These are phyloP conservation scores for Temnothorax rugatulus DNA, from an alignment of 2,888 invertebrate species.

Conservation along the genomic window DNA sequence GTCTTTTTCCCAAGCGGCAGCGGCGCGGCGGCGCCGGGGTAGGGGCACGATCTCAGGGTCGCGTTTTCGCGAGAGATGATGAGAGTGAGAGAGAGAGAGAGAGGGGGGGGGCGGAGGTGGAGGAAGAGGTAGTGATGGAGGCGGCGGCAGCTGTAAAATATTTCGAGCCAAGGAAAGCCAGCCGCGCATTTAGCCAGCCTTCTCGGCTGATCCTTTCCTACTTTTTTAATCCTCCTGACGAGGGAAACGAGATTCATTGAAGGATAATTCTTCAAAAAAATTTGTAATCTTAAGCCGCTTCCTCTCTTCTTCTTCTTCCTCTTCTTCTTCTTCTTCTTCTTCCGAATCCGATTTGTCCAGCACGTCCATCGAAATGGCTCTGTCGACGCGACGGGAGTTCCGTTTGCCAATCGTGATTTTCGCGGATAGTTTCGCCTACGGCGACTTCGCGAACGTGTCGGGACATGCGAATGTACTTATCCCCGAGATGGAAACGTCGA, in stretches of 20 bases:
- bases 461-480: constrained; percentile 47
- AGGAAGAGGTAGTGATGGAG: neutral
- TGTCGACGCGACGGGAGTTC: neutral
- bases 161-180: constrained; percentile 65
- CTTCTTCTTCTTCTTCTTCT: neutral
- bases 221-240: neutral
- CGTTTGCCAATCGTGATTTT: neutral
- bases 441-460: neutral
- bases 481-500: constrained; percentile 32
- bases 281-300: neutral
- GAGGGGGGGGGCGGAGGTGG: neutral
- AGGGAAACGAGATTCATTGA: neutral
- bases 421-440: neutral
- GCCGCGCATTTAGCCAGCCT: constrained; percentile 14
- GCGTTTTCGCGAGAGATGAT: constrained; percentile 49
- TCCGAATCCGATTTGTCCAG: neutral
- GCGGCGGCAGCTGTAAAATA: constrained; percentile 47
- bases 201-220: neutral
- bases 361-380: neutral
- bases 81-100: constrained; percentile 14
- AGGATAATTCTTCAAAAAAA: neutral
- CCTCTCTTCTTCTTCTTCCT: no score
- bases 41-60: constrained; percentile 67
- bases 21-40: constrained; percentile 13
- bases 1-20: constrained; percentile 45